Percentiles rank a stretch among this genome's conserved stretches.
phyloP scores from a whole-genome alignment of 2,113 vertebrate species.

The Alectura lathami region DNA sequence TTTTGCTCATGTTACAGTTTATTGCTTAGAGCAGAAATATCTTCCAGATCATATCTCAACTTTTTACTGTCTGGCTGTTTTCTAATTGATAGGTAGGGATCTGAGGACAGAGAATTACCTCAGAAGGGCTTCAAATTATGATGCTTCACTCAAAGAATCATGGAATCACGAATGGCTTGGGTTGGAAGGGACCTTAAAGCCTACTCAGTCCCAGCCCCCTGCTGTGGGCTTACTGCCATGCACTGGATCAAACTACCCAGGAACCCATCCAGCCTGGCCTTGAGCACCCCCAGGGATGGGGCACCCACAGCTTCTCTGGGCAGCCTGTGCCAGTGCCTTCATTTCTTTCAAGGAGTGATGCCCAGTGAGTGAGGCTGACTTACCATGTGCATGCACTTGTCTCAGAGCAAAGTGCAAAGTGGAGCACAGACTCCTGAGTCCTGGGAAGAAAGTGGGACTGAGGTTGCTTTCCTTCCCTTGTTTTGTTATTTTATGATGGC shows the following conservation, averaged over 20 bases:
- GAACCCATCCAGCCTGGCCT: not conserved
- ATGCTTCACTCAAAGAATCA: not conserved
- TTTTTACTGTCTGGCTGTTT: not conserved
- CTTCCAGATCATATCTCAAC: not conserved
- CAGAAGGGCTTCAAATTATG: not conserved
- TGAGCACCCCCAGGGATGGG: not conserved
- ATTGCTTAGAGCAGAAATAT: not conserved
- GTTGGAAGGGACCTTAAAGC: not conserved
- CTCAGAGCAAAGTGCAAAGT: not conserved
- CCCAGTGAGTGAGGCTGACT: accelerated
- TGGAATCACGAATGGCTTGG: too few species aligned
- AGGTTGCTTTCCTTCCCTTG: not conserved
- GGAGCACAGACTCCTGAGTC: not conserved
- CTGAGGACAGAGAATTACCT: not conserved
- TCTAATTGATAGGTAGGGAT: not conserved
- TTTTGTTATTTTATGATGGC: not conserved
- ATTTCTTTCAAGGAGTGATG: accelerated
- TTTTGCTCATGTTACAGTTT: not conserved
- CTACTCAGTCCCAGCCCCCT: not conserved
- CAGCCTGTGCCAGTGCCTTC: not conserved
- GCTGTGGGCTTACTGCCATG: not conserved
- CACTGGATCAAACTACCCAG: not conserved
- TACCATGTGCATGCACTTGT: accelerated
- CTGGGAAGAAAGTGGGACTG: not conserved
- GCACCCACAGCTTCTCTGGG: not conserved